phyloP scores from a whole-genome alignment of 2,113 vertebrate species.

The Brachirus orientalis region DNA sequence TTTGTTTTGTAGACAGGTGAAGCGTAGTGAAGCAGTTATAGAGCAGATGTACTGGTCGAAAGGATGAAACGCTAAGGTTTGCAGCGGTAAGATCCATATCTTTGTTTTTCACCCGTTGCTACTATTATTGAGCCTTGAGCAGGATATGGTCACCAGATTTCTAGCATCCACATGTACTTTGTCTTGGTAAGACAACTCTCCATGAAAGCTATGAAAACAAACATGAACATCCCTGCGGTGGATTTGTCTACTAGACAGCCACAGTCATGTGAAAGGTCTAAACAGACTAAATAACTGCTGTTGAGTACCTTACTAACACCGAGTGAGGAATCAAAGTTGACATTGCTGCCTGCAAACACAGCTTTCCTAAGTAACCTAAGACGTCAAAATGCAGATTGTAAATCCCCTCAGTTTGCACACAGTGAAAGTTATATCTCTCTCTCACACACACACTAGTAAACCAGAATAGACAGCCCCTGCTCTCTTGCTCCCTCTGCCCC shows the following conservation, averaged over 20 bases:
- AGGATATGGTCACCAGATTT: not conserved
- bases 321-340: conserved; percentile 58
- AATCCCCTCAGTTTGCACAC: conserved; percentile 55
- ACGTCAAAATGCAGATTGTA: conserved; percentile 53
- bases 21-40: not conserved
- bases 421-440: conserved; percentile 51
- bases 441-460: conserved; percentile 22
- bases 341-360: conserved; percentile 37
- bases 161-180: conserved; percentile 9
- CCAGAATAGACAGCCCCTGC: conserved; percentile 34
- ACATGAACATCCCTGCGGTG: conserved; percentile 16
- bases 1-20: not conserved
- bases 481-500: conserved; percentile 7
- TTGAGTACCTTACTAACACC: conserved; percentile 37
- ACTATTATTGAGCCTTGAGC: not conserved
- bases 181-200: conserved; percentile 2
- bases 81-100: not conserved
- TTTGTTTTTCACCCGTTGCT: not conserved
- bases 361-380: conserved; percentile 41
- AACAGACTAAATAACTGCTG: conserved; percentile 63
- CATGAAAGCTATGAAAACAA: conserved; percentile 33
- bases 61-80: not conserved
- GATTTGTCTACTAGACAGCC: conserved; percentile 46
- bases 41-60: not conserved
- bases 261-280: conserved; percentile 31